A percentile compares a stretch with the other conserved stretches of the same genome.
phyloP scores from a whole-genome alignment of 2,888 invertebrate genomes.

The Nomada hirtipes region DNA sequence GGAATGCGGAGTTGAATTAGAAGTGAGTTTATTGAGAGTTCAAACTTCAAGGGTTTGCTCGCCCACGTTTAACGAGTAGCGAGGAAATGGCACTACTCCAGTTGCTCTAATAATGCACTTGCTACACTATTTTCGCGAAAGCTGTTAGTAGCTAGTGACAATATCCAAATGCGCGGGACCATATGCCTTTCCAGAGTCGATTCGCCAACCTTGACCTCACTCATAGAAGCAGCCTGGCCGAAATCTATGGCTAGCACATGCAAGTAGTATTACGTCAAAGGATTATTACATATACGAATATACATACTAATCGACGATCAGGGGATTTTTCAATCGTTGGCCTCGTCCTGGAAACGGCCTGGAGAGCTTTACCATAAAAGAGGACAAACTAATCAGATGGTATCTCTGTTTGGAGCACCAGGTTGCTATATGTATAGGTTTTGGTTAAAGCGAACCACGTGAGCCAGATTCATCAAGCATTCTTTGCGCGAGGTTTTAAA shows the following conservation, averaged over 20 bases:
- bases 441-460: not conserved
- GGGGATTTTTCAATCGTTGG: not conserved
- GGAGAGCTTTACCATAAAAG: not conserved
- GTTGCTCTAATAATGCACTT: slow-evolving; percentile 14
- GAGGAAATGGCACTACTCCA: slow-evolving; percentile 53
- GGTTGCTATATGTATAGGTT: not conserved
- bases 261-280: not conserved
- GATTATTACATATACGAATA: not conserved
- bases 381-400: not conserved
- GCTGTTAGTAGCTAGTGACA: slow-evolving; percentile 21
- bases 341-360: not conserved
- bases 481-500: not conserved
- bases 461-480: slow-evolving; percentile 15
- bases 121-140: slow-evolving; percentile 38
- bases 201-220: slow-evolving; percentile 29
- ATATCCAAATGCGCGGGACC: slow-evolving; percentile 21
- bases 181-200: not conserved
- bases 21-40: not conserved
- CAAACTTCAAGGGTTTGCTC: slow-evolving; percentile 39
- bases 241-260: not conserved
- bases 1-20: slow-evolving; percentile 1
- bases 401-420: not conserved
- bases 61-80: slow-evolving; percentile 15
- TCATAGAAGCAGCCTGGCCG: not conserved
- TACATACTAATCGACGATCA: not conserved